Evolutionary conservation across 2,797 vertebrate species (phyloP).

Genomic region (Lophius americanus): DNA sequence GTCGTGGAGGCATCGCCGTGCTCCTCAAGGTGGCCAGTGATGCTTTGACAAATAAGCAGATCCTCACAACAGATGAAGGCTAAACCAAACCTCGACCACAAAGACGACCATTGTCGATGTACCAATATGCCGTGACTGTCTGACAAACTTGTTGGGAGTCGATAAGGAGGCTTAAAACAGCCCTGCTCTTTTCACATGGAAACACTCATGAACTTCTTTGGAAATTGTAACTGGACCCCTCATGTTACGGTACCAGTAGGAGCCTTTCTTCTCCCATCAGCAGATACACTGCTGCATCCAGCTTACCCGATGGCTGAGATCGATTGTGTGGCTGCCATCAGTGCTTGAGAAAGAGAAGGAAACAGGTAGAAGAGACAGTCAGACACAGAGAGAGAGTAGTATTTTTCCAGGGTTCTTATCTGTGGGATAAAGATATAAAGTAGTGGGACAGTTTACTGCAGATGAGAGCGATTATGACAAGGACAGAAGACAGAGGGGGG

Average conservation of each 20-base stretch:
- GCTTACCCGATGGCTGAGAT: conserved; percentile 41
- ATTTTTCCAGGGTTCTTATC: conserved; percentile 62
- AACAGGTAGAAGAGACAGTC: conserved; percentile 9
- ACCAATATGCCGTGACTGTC: conserved; percentile 84
- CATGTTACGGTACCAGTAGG: conserved; percentile 70
- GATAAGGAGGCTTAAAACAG: conserved; percentile 79
- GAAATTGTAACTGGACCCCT: conserved; percentile 74
- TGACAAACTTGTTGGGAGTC: conserved; percentile 73
- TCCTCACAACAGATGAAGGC: conserved; percentile 64
- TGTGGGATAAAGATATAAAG: conserved; percentile 66
- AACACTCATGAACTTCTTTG: conserved; percentile 71
- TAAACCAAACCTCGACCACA: conserved; percentile 66
- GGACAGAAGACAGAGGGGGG: conserved; percentile 51
- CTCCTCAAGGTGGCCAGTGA: conserved; percentile 72
- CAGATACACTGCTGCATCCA: conserved; percentile 60
- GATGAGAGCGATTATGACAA: conserved; percentile 76
- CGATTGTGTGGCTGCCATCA: conserved; percentile 41
- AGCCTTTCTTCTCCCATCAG: conserved; percentile 58
- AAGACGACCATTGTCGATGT: conserved; percentile 77
- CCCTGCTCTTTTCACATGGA: conserved; percentile 61
- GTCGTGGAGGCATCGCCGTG: conserved; percentile 44
- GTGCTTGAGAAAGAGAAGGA: conserved; percentile 14
- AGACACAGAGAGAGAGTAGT: conserved; percentile 27
- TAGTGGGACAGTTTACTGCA: conserved; percentile 74
- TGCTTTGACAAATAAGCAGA: conserved; percentile 77